Evolutionary conservation across 2,113 vertebrate genomes (phyloP), one percentile per base, ranked within the genome.

Genomic region (Fulica atra): DNA sequence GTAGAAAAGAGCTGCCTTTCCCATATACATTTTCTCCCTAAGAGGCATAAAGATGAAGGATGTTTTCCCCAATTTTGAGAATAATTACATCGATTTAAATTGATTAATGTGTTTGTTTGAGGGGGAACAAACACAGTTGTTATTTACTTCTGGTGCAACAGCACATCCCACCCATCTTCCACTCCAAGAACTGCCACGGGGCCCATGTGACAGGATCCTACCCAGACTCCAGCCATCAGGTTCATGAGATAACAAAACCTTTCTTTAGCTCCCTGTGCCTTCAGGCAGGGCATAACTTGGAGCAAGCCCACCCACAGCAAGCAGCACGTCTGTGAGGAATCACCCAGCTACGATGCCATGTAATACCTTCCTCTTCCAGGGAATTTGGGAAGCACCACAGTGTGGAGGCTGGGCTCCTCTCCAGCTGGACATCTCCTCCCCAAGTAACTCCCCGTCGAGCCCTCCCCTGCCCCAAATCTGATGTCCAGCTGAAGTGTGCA

Each of bases 291-390:
- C 84, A 87, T 69, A 89, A 95, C 84, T 91, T 3, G 77, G 73
- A 92, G 91, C 53, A 48, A 94, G 77, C 77, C 93, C 89, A 92
- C 94, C 86, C 89, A 56, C 86, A 79, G 65, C 65, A 96, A 66
- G 86, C 83, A 94, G 81, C 48, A 23, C 2, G 12, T 44, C 77
- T 78, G 79, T 60, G 84, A 95, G 87, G 70, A 76, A 44, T 16
- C 71, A 2, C 20, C 31, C 35, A 0, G 68, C 69, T 15, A 6
- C 0, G 1, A 36, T 29, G 38, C 73, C 87, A 88, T 16, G 50
- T 77, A 89, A 82, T 72, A 18, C 42, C 61, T 89, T 57, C n/a
- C 36, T 11, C 17, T 59, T 57, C 7, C 69, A 29, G 25, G 28
- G 59, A 6, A 12, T 71, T 91, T 78, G 5, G 1, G 16, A 38